These are phyloP conservation scores for Drosophila falleni DNA, from an alignment of 2,888 invertebrate genomes.

Conservation along the genomic window DNA sequence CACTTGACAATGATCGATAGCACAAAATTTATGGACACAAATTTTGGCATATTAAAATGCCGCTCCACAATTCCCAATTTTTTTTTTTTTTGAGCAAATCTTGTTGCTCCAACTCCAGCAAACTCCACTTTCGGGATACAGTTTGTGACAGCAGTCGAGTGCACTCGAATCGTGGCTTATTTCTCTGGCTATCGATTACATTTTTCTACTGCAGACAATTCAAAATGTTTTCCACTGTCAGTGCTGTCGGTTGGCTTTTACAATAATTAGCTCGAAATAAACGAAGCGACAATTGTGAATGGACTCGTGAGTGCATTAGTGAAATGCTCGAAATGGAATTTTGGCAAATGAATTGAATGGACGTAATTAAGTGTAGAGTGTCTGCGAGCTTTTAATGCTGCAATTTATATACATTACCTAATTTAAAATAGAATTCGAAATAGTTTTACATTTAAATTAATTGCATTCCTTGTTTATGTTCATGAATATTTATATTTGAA, in stretches of 20 bases:
- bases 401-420: not conserved
- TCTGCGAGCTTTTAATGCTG: slow-evolving; percentile 5
- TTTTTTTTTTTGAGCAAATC: slow-evolving; percentile 1
- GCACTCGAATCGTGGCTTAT: slow-evolving; percentile 8
- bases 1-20: slow-evolving; percentile 78
- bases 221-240: slow-evolving; percentile 41
- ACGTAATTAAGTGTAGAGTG: slow-evolving; percentile 41
- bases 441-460: slow-evolving; percentile 16
- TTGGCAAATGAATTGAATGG: slow-evolving; percentile 21
- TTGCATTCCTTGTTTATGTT: slow-evolving; percentile 10
- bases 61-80: slow-evolving; percentile 31
- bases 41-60: slow-evolving; percentile 55
- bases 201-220: slow-evolving; percentile 25
- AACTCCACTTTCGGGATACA: slow-evolving; percentile 8
- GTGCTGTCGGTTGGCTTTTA: slow-evolving; percentile 46
- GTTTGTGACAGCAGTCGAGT: slow-evolving; percentile 21
- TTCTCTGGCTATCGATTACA: slow-evolving; percentile 39
- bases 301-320: slow-evolving; percentile 56
- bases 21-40: slow-evolving; percentile 65
- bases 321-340: slow-evolving; percentile 43
- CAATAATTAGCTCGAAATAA: slow-evolving; percentile 69
- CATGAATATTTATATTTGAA: slow-evolving; percentile 21
- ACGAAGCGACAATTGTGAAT: slow-evolving; percentile 55
- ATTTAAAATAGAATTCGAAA: slow-evolving; percentile 1
- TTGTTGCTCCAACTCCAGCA: slow-evolving; percentile 11